Base-by-base conservation (phyloP, 2,797 vertebrate genomes). In the Syndactyla subalaris region DNA sequence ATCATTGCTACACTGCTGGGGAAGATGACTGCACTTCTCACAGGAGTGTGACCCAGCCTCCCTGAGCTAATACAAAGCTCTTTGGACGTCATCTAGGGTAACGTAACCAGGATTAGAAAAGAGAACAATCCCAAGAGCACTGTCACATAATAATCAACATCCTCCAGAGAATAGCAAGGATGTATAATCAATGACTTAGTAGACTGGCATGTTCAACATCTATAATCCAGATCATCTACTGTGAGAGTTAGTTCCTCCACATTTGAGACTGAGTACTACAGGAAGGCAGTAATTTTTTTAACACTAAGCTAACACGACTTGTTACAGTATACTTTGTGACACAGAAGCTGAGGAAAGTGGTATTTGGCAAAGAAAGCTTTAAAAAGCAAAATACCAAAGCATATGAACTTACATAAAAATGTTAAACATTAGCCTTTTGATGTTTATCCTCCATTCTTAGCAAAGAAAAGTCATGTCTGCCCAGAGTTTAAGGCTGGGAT, bases 381-480 rank as follows among this genome's bases (percentile, higher is more conserved):
- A 82, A 67, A 87, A 95, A 76, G 29, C n/a, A 85, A 86, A 93
- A 88, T 38, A 74, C 20, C 16, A 19, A 45, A 30, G 48, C 55
- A n/a, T 23, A 70, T 5, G 1, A 57, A 61, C 83, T 88, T 61
- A 67, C 27, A 79, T 51, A 38, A 74, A 86, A 92, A 70, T 38
- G 85, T 82, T 95, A 94, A 85, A 90, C 80, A 85, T 61, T 65
- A 85, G 85, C 38, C 49, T 93, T 95, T 80, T 85, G 45, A 92
- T 94, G 63, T 93, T 96, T 90, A 93, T 87, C 85, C 88, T 88
- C 74, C 52, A 57, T 90, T 88, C 88, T 85, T 20, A 88, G 63
- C 61, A 67, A 68, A 83, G 78, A 74, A 88, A 85, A 85, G 67
- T 89, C 94, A 89, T 0, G 2, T 51, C 57, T 84, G 70, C 65